Conservation (phyloP, 2,888 invertebrate genomes). For the Agrochola litura region DNA sequence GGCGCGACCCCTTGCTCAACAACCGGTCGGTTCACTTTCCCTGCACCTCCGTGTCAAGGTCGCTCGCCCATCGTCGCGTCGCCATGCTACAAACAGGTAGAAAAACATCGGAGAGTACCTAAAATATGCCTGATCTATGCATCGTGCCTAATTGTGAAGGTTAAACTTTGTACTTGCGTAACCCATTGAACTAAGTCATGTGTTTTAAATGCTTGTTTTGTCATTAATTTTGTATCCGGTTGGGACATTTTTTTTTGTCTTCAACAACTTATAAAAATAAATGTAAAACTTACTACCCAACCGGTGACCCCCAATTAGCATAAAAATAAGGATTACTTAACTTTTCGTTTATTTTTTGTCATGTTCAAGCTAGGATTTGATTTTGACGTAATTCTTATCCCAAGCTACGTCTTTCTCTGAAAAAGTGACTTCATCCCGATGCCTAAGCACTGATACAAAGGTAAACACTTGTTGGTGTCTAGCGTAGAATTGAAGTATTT, state of each 20-base stretch:
- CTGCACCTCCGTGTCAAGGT: slow-evolving; percentile 86
- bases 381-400: background rate
- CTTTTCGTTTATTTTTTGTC: background rate
- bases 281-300: background rate
- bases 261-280: slow-evolving; percentile 4
- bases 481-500: background rate
- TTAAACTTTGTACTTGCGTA: slow-evolving; percentile 41
- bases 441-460: background rate
- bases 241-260: slow-evolving; percentile 10
- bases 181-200: slow-evolving; percentile 34
- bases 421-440: background rate
- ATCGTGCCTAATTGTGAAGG: slow-evolving; percentile 59
- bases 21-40: slow-evolving; percentile 89
- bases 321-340: background rate
- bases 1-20: slow-evolving; percentile 80
- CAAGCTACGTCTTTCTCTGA: background rate
- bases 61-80: slow-evolving; percentile 76
- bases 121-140: slow-evolving; percentile 54
- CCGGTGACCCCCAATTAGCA: background rate
- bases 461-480: slow-evolving; percentile 21
- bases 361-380: background rate
- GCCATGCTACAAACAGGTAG: slow-evolving; percentile 65
- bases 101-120: slow-evolving; percentile 66
- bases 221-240: slow-evolving; percentile 30
- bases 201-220: slow-evolving; percentile 33